These are phyloP conservation scores for Charadrius vociferus DNA, from an alignment of 2,113 vertebrate species.

Conservation along the genomic window DNA sequence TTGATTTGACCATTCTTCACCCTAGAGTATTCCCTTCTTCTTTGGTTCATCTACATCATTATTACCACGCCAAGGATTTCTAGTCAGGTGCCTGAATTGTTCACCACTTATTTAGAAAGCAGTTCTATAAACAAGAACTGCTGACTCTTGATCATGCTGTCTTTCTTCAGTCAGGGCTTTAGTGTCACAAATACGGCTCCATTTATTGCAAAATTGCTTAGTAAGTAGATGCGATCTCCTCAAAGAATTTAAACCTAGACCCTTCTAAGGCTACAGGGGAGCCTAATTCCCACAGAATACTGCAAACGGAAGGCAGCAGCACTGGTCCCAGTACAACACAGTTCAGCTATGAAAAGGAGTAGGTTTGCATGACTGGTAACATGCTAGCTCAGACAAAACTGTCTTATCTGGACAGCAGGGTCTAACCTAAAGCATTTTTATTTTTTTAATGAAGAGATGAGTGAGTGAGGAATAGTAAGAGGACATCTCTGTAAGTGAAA, in stretches of 20 bases:
- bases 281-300: neutral
- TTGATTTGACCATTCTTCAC: neutral
- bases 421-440: neutral
- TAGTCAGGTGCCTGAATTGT: neutral
- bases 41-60: neutral
- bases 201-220: neutral
- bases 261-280: neutral
- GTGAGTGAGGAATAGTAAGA: neutral
- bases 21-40: neutral
- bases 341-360: neutral
- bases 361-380: neutral
- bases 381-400: neutral
- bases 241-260: neutral
- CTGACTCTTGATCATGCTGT: neutral
- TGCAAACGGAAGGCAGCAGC: neutral
- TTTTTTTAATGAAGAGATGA: neutral
- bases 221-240: neutral
- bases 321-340: neutral
- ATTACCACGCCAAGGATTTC: neutral
- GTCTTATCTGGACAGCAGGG: neutral
- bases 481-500: neutral
- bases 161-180: neutral
- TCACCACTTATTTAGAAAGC: neutral
- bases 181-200: neutral
- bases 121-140: neutral